These are phyloP conservation scores for Struthidea cinerea DNA, from an alignment of 2,113 vertebrate species.

Conservation along the genomic window DNA sequence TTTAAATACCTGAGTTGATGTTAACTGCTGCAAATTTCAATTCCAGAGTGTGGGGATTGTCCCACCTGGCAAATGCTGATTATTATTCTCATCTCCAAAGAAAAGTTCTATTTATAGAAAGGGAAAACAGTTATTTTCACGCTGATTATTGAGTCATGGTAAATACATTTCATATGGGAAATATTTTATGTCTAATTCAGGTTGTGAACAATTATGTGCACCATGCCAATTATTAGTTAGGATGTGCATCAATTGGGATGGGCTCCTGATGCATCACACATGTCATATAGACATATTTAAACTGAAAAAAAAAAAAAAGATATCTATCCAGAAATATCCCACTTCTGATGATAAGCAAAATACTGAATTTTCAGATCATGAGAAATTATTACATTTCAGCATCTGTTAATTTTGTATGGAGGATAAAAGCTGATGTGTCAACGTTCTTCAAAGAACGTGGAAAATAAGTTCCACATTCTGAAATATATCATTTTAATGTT, in stretches of 20 bases:
- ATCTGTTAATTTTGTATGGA: background rate
- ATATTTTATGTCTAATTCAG: background rate
- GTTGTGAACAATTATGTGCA: background rate
- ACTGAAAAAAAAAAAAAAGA: background rate
- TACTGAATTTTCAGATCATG: background rate
- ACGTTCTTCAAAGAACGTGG: background rate
- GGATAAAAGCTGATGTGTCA: background rate
- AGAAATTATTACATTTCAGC: background rate
- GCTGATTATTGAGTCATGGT: background rate
- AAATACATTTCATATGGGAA: background rate
- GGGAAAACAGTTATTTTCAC: background rate
- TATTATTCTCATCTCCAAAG: background rate
- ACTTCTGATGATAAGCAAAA: background rate
- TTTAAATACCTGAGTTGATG: background rate
- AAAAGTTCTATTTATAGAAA: background rate
- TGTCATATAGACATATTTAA: background rate
- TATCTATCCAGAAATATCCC: background rate
- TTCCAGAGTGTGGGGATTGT: background rate
- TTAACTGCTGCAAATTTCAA: background rate
- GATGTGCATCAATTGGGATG: background rate
- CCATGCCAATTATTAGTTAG: background rate
- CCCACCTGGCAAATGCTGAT: background rate
- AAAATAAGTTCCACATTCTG: background rate
- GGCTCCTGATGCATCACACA: background rate
- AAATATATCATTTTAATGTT: background rate